A percentile compares a stretch with the other conserved stretches of the same genome.
Conservation (phyloP, 2,113 vertebrate species). For the cattle (Bos taurus) region ARS-UCD2.0 NC_037357.1:128973501-128974000, state of each 20-base stretch:
- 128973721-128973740: neutral
- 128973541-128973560: neutral
- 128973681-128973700: neutral
- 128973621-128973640: neutral
- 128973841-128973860: neutral
- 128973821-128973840: neutral
- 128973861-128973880: neutral
- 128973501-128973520: neutral
- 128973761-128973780: neutral
- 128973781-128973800: neutral
- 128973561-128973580: neutral
- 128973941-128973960: neutral
- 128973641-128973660: neutral
- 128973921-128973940: neutral
- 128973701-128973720: slow-evolving; percentile 13
- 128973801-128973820: neutral
- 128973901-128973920: neutral
- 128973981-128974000: neutral
- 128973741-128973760: neutral
- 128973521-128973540: neutral
- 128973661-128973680: neutral
- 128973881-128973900: neutral
- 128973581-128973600: neutral
- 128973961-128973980: neutral
- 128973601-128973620: neutral